A percentile compares a stretch with the other conserved stretches of the same genome.
These are phyloP conservation scores for Hyles vespertilio DNA, from an alignment of 1,140 invertebrate species.

Conservation along the genomic window DNA sequence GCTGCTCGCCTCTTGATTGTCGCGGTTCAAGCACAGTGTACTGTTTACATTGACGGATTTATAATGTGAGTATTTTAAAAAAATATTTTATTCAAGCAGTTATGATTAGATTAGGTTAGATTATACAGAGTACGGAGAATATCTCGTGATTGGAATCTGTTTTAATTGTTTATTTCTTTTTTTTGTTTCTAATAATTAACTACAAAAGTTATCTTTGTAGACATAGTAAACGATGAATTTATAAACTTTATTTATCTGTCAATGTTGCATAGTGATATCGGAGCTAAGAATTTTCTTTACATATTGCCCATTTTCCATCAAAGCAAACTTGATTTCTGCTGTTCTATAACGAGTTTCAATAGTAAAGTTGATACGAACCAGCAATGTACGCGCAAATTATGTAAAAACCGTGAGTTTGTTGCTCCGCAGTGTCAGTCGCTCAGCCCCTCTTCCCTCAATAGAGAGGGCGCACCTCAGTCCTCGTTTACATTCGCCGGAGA, in stretches of 20 bases:
- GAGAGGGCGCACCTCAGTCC: slow-evolving; percentile 59
- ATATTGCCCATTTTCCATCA: not conserved
- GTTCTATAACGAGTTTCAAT: not conserved
- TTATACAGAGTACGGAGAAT: too few species aligned
- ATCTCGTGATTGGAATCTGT: too few species aligned
- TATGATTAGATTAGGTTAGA: too few species aligned
- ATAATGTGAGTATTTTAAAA: too few species aligned
- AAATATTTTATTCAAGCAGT: too few species aligned
- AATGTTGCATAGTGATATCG: too few species aligned
- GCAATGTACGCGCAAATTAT: slow-evolving; percentile 45
- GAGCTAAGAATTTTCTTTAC: not conserved
- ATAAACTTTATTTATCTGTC: too few species aligned
- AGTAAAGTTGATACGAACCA: slow-evolving; percentile 2
- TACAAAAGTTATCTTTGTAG: too few species aligned
- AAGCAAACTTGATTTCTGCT: not conserved
- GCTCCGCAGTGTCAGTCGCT: slow-evolving; percentile 23
- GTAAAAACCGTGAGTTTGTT: slow-evolving; percentile 30
- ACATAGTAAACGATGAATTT: too few species aligned
- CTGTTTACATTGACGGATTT: not conserved
- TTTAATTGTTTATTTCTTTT: too few species aligned
- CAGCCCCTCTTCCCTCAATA: slow-evolving; percentile 53
- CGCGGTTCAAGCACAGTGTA: not conserved
- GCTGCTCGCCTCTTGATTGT: not conserved
- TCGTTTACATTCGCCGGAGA: slow-evolving; percentile 33
- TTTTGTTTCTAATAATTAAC: too few species aligned